These are phyloP conservation scores for Nesometra sesokonis DNA, from an alignment of 35 echinoderm and acorn worm species.

Conservation along the genomic window DNA sequence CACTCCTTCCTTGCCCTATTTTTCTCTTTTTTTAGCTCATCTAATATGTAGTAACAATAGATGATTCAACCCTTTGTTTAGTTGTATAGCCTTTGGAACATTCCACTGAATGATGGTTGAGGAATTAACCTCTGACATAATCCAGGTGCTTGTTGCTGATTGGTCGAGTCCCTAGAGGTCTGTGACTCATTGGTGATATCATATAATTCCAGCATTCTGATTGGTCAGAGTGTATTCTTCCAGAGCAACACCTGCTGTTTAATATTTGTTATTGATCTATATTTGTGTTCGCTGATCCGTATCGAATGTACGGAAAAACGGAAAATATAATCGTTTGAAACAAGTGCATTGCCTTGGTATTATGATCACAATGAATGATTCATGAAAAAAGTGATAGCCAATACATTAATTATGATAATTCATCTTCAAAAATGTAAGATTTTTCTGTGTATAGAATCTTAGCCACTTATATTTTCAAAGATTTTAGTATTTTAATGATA, in stretches of 20 bases:
- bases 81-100: neutral
- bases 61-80: neutral
- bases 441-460: no score
- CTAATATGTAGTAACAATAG: neutral
- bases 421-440: no score
- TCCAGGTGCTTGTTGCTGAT: neutral
- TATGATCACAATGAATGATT: neutral
- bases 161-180: neutral
- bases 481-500: no score
- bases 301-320: neutral
- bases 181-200: neutral
- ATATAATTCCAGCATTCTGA: neutral
- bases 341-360: neutral
- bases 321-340: no score
- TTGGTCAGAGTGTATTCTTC: neutral
- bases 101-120: neutral
- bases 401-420: neutral
- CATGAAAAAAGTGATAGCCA: neutral
- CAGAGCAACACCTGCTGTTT: neutral
- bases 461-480: no score
- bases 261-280: neutral
- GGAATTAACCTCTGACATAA: neutral
- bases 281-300: neutral
- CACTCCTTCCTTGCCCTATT: neutral
- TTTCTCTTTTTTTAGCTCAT: neutral